Evolutionary conservation across 2,113 vertebrate species (phyloP).

Genomic region (Dendropsophus ebraccatus): DNA sequence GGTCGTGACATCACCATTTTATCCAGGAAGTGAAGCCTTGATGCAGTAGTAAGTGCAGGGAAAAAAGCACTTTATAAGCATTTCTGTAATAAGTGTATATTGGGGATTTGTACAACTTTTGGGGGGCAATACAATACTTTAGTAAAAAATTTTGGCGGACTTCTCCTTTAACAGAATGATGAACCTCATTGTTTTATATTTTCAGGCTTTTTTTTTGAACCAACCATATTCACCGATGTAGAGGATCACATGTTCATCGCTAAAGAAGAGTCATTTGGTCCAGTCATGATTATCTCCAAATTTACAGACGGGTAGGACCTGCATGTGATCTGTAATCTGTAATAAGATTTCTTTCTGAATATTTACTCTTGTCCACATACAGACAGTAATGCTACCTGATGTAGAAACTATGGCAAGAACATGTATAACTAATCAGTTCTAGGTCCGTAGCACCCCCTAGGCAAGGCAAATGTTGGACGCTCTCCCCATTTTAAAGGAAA

Average conservation of each 20-base stretch:
- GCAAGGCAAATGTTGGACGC: neutral
- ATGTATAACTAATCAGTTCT: neutral
- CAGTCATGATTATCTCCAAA: constrained; percentile 86
- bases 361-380: neutral
- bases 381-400: neutral
- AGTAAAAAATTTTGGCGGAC: too few species aligned
- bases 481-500: too few species aligned
- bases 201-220: constrained; percentile 88
- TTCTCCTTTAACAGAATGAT: neutral
- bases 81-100: too few species aligned
- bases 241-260: constrained; percentile 84
- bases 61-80: too few species aligned
- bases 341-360: neutral
- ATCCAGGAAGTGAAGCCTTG: too few species aligned
- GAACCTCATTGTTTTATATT: neutral
- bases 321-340: neutral
- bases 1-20: too few species aligned
- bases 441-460: neutral
- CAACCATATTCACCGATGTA: constrained; percentile 81
- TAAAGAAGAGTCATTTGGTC: constrained; percentile 86
- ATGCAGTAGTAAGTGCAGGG: too few species aligned
- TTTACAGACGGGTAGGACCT: constrained; percentile 77
- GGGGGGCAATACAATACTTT: too few species aligned
- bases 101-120: too few species aligned
- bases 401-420: too few species aligned